Evolutionary conservation across 2,888 invertebrate species (phyloP).

Genomic region (Agrochola lota): DNA sequence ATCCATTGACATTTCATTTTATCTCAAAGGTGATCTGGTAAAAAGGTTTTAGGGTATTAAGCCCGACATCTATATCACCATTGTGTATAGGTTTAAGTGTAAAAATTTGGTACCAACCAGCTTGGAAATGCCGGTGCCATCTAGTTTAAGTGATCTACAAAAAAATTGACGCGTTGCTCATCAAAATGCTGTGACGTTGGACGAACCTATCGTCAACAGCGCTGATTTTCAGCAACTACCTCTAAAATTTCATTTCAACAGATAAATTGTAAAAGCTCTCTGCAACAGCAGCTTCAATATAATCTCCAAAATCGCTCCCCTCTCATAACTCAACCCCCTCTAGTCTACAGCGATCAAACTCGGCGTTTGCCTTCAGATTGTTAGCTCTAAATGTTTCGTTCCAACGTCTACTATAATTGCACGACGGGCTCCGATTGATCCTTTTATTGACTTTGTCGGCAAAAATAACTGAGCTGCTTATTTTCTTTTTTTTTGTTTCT

Average conservation of each 20-base stretch:
- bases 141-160: too few species aligned
- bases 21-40: neutral
- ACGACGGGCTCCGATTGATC: constrained; percentile 51
- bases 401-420: constrained; percentile 56
- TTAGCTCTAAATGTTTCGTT: constrained; percentile 67
- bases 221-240: too few species aligned
- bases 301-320: constrained; percentile 7
- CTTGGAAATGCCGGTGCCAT: neutral
- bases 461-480: constrained; percentile 47
- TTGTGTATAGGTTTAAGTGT: neutral
- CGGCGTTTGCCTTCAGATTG: constrained; percentile 61
- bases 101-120: neutral
- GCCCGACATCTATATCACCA: neutral
- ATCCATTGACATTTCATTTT: neutral
- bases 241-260: neutral
- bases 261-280: neutral
- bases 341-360: constrained; percentile 39
- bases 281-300: neutral
- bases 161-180: too few species aligned
- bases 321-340: neutral
- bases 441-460: constrained; percentile 54
- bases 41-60: neutral
- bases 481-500: constrained; percentile 28
- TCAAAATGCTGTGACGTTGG: too few species aligned
- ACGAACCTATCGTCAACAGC: too few species aligned